Conservation (phyloP, 1,140 invertebrate species). For the Ganaspis sp. region DNA sequence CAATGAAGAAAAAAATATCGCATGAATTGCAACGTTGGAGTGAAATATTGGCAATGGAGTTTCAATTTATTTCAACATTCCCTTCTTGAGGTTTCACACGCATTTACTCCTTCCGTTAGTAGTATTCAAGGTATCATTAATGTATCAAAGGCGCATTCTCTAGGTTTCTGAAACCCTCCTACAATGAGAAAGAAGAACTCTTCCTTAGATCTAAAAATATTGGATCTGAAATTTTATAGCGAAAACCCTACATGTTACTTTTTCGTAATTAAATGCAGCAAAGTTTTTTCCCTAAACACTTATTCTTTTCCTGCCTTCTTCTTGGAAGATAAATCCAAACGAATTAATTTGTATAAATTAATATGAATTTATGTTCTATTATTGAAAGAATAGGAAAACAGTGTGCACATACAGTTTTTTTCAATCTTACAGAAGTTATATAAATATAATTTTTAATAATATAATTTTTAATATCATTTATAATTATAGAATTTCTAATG, state of each 20-base stretch:
- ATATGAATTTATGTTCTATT: no score
- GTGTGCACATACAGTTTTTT: no score
- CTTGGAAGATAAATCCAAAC: neutral
- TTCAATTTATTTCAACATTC: constrained; percentile 29
- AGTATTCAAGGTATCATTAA: constrained; percentile 13
- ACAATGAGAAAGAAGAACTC: constrained; percentile 8
- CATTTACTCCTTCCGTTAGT: constrained; percentile 19
- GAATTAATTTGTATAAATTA: no score
- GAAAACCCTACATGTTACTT: neutral
- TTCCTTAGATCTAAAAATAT: neutral
- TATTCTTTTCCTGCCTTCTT: neutral
- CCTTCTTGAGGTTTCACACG: constrained; percentile 28
- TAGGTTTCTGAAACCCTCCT: constrained; percentile 21
- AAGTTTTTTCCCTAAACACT: neutral
- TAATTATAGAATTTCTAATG: no score
- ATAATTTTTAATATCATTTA: no score
- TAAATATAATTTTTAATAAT: no score
- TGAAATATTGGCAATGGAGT: constrained; percentile 13
- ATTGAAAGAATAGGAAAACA: no score
- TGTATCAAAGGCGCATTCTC: constrained; percentile 21
- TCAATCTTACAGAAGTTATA: no score
- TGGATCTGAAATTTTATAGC: neutral
- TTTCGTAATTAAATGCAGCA: no score
- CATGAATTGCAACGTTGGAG: neutral
- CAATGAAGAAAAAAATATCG: neutral